Percentiles rank a stretch among this genome's conserved stretches.
phyloP scores from a whole-genome alignment of 2,888 invertebrate species.

The Allacma fusca region DNA sequence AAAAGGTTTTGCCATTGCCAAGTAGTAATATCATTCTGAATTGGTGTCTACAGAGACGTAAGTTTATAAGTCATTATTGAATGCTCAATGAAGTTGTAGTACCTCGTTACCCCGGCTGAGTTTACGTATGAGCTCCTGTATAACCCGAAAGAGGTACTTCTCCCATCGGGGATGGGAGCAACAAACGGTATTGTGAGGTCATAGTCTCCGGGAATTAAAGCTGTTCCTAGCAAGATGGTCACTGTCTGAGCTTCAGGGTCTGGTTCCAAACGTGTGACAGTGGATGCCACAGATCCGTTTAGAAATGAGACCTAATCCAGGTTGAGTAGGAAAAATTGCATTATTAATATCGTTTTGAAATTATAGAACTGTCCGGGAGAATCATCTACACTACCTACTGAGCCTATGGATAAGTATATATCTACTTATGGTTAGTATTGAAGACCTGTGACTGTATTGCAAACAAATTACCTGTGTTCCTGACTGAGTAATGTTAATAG shows the following conservation, averaged over 20 bases:
- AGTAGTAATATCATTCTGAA: no score
- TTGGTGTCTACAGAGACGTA: no score
- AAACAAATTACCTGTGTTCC: not conserved
- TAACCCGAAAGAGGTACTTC: slow-evolving; percentile 21
- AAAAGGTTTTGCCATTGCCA: no score
- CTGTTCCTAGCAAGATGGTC: not conserved
- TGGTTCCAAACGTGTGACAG: not conserved
- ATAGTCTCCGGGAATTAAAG: slow-evolving; percentile 13
- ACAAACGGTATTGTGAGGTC: not conserved
- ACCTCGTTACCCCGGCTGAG: slow-evolving; percentile 23
- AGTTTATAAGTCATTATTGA: no score
- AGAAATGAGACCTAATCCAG: no score
- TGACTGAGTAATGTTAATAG: not conserved
- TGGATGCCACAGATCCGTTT: not conserved
- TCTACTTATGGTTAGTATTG: no score
- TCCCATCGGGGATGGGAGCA: slow-evolving; percentile 21
- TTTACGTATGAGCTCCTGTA: slow-evolving; percentile 36
- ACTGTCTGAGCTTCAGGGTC: not conserved
- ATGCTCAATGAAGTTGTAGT: not conserved
- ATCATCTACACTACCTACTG: no score
- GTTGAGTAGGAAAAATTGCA: no score
- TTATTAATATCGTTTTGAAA: no score
- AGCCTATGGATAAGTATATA: no score
- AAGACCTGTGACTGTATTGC: not conserved
- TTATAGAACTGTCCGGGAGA: no score